Evolutionary conservation across 1,140 invertebrate genomes (phyloP).

Genomic region (Heliothis subflexa): DNA sequence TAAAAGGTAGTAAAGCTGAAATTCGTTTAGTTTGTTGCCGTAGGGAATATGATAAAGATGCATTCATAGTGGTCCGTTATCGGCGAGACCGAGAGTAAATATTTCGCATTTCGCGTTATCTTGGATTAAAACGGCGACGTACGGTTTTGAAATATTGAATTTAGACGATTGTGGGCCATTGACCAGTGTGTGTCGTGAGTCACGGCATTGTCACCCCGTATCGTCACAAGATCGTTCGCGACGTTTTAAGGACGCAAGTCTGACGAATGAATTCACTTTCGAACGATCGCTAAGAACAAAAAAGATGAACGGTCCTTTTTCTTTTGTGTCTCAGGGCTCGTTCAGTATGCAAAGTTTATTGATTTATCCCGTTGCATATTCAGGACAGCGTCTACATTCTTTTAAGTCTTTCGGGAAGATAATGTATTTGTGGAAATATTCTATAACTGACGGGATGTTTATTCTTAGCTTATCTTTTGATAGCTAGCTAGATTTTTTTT

Average conservation of each 20-base stretch:
- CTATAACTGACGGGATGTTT: conserved; percentile 1
- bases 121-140: conserved; percentile 70
- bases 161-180: conserved; percentile 67
- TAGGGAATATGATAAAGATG: conserved; percentile 79
- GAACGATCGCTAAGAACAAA: conserved; percentile 6
- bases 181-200: conserved; percentile 7
- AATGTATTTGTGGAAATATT: conserved; percentile 33
- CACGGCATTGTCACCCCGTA: background rate
- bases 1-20: conserved; percentile 47
- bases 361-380: conserved; percentile 37
- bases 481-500: too few relatives aligned
- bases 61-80: conserved; percentile 78
- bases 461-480: background rate
- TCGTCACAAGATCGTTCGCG: background rate
- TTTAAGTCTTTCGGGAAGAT: conserved; percentile 26
- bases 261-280: conserved; percentile 26
- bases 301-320: background rate
- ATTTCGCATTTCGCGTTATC: conserved; percentile 82
- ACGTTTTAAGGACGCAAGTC: background rate
- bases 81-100: conserved; percentile 77
- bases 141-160: conserved; percentile 78
- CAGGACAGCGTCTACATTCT: conserved; percentile 34
- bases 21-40: conserved; percentile 48
- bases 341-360: conserved; percentile 42
- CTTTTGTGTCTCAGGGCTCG: conserved; percentile 23